Evolutionary conservation across 2,888 invertebrate genomes (phyloP).

Genomic region (Drosophila austrosaltans): DNA sequence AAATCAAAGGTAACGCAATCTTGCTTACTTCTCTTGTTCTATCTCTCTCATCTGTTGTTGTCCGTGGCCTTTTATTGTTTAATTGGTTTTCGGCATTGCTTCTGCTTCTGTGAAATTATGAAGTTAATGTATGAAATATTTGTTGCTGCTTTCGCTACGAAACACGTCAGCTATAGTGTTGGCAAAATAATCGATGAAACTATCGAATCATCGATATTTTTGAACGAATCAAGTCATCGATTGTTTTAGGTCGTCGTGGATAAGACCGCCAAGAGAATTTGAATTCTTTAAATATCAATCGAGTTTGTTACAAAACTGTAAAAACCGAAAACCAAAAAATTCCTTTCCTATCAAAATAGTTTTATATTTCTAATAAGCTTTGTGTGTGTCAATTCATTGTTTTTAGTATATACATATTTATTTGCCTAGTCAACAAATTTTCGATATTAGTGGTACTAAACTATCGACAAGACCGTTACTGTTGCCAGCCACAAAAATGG

Average conservation of each 20-base stretch:
- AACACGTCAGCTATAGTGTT: slow-evolving; percentile 15
- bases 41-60: background rate
- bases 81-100: slow-evolving; percentile 1
- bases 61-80: background rate
- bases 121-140: slow-evolving; percentile 2
- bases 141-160: slow-evolving; percentile 5
- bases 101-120: slow-evolving; percentile 11
- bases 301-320: too few relatives aligned
- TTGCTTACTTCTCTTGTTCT: background rate
- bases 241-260: background rate
- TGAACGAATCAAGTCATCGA: background rate
- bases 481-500: too few relatives aligned
- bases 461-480: too few relatives aligned
- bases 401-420: too few relatives aligned
- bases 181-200: background rate
- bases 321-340: too few relatives aligned
- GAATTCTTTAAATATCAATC: too few relatives aligned
- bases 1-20: background rate
- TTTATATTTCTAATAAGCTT: too few relatives aligned
- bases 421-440: too few relatives aligned
- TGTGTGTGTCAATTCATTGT: too few relatives aligned
- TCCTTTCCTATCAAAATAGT: too few relatives aligned
- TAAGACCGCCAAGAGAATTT: too few relatives aligned
- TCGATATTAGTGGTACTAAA: too few relatives aligned
- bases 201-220: background rate